Percentiles rank a stretch among this genome's conserved stretches.
Conservation (phyloP, 2,797 vertebrate species). For the Brachyrhaphis roseni region DNA sequence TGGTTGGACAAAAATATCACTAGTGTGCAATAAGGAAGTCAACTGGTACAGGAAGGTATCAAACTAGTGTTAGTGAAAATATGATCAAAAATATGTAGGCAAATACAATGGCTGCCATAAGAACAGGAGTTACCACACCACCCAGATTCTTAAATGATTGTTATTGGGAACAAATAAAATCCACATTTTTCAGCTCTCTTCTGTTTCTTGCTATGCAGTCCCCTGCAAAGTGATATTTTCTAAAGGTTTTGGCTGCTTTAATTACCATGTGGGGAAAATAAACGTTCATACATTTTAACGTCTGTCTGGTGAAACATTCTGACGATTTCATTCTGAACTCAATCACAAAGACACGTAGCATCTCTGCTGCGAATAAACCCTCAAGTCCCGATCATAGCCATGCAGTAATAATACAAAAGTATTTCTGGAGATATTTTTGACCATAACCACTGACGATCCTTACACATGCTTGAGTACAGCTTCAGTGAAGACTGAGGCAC, state of each 20-base stretch:
- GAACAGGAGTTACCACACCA: not conserved
- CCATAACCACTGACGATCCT: slow-evolving; percentile 25
- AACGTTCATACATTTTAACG: not conserved
- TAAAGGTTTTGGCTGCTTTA: not conserved
- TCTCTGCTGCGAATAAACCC: slow-evolving; percentile 21
- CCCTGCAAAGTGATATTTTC: not conserved
- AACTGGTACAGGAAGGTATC: not conserved
- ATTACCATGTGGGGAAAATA: not conserved
- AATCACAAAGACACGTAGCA: not conserved
- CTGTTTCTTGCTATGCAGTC: not conserved
- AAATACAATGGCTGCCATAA: not conserved
- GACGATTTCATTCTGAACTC: slow-evolving; percentile 6
- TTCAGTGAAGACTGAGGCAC: slow-evolving; percentile 27
- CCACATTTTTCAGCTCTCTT: not conserved
- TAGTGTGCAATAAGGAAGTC: not conserved
- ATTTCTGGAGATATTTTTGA: slow-evolving; percentile 38
- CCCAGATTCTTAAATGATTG: not conserved
- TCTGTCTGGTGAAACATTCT: slow-evolving; percentile 5
- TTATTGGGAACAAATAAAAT: not conserved
- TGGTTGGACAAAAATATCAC: not conserved
- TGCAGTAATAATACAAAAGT: slow-evolving; percentile 27
- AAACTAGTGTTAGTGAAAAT: not conserved
- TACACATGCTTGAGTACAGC: slow-evolving; percentile 26
- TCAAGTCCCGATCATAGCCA: slow-evolving; percentile 22
- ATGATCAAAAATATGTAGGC: not conserved